Evolutionary conservation across 1,140 invertebrate species (phyloP).

Genomic region (Rhopalosiphum maidis): DNA sequence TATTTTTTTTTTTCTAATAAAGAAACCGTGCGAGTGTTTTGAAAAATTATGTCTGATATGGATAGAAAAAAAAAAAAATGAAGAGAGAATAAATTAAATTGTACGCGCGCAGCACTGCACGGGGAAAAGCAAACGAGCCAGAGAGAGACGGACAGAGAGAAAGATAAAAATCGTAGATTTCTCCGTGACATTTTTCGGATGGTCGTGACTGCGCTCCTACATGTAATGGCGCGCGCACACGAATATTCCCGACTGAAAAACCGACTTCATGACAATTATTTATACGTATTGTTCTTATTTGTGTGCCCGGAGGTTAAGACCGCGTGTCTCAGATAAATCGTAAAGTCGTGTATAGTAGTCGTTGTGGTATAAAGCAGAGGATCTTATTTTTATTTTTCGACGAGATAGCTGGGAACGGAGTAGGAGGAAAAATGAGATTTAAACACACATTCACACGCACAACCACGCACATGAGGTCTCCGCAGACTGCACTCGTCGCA

Average conservation of each 20-base stretch:
- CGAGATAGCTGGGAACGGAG: background rate
- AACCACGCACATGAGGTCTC: background rate
- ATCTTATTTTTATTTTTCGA: background rate
- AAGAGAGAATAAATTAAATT: conserved; percentile 50
- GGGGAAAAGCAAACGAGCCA: background rate
- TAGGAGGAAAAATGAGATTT: background rate
- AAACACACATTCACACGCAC: background rate
- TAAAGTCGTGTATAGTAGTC: conserved; percentile 42
- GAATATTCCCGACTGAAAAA: conserved; percentile 47
- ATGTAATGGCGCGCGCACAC: conserved; percentile 48
- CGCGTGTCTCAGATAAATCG: conserved; percentile 54
- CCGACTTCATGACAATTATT: conserved; percentile 55
- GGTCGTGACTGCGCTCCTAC: conserved; percentile 45
- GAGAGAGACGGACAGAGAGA: background rate
- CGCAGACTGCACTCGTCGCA: background rate
- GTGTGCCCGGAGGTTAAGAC: conserved; percentile 45
- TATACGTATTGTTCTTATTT: conserved; percentile 57
- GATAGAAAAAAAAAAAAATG: background rate
- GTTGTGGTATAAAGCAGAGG: conserved; percentile 16
- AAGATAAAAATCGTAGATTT: conserved; percentile 56
- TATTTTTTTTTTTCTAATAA: conserved; percentile 27
- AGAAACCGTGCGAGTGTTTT: conserved; percentile 40
- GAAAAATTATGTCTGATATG: conserved; percentile 47
- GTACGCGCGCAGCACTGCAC: background rate
- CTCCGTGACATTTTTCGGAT: conserved; percentile 56